These are phyloP conservation scores for Caenorhabditis auriculariae DNA, from an alignment of 2,888 invertebrate species.

Conservation along the genomic window DNA sequence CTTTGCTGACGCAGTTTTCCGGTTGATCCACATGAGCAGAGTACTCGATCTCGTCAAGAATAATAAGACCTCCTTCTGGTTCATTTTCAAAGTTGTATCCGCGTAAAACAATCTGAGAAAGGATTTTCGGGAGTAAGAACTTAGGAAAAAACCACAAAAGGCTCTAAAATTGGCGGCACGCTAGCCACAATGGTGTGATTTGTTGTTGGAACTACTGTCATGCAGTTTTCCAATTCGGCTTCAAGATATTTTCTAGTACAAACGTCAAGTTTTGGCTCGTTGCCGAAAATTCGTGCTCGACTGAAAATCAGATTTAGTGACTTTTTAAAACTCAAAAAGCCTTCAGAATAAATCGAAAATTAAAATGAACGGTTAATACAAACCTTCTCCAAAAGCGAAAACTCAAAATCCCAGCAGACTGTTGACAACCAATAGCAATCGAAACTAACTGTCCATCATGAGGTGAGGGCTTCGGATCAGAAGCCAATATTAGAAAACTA, in stretches of 20 bases:
- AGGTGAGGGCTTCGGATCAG: slow-evolving; percentile 36
- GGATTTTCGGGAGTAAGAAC: neutral
- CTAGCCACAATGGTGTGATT: slow-evolving; percentile 47
- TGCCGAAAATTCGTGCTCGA: slow-evolving; percentile 30
- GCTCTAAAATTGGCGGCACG: slow-evolving; percentile 45
- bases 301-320: slow-evolving; percentile 7
- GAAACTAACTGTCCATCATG: slow-evolving; percentile 44
- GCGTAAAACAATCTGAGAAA: slow-evolving; percentile 41
- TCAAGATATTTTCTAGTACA: slow-evolving; percentile 42
- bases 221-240: slow-evolving; percentile 38
- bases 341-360: too few species aligned
- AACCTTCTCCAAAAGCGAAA: slow-evolving; percentile 49
- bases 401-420: slow-evolving; percentile 42
- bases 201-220: slow-evolving; percentile 38
- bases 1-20: slow-evolving; percentile 41
- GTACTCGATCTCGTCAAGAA: slow-evolving; percentile 47
- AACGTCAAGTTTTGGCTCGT: slow-evolving; percentile 45
- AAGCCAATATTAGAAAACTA: slow-evolving; percentile 44
- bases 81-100: slow-evolving; percentile 49
- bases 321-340: neutral
- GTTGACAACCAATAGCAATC: slow-evolving; percentile 49
- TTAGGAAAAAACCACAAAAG: slow-evolving; percentile 36
- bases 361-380: neutral
- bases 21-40: slow-evolving; percentile 42
- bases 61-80: slow-evolving; percentile 49